Evolutionary conservation across 2,888 invertebrate species (phyloP), one percentile per base, ranked within the genome.

Genomic region (Chymomyza caudatula): DNA sequence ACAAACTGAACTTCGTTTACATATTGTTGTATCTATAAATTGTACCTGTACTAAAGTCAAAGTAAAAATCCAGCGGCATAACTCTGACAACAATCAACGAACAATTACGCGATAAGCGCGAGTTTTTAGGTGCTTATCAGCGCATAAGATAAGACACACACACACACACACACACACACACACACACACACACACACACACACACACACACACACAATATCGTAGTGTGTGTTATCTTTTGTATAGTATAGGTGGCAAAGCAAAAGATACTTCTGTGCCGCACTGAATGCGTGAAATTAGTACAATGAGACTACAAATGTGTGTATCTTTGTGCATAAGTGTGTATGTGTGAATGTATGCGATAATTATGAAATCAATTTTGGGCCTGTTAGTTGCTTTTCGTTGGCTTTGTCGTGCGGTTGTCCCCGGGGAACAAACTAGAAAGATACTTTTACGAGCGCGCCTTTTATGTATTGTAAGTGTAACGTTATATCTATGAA

Each of bases 31-130:
- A 37, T 11, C 29, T 37, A 37, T 8, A 15, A 47, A 17, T 47
- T 47, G 13, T 47, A 47, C 44, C 44, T 47, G 44, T 17, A 17
- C 15, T 37, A 11, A 37, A 37, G 29, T 37, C 29, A 37, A 37
- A 37, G 29, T 37, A 37, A 2, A 37, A 37, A 37, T 37, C 29
- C 29, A 37, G 3, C 29, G 29, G 29, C 29, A 37, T 37, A 37
- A 47, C 57, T 29, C 65, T 75, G 75, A 77, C 78, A 76, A 76
- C 85, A 85, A 86, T 81, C 80, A 76, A 80, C 67, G 61, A 55
- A 63, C 86, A 80, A 80, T 80, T 80, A 86, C 62, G 55, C 79
- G 80, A 80, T 80, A 80, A 84, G 86, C 75, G 54, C 22, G 23
- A 37, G 22, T 23, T 25, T 47, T 47, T 47, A 47, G 2, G 47